phyloP scores from a whole-genome alignment of 1,140 invertebrate species.

The Tribolium madens region DNA sequence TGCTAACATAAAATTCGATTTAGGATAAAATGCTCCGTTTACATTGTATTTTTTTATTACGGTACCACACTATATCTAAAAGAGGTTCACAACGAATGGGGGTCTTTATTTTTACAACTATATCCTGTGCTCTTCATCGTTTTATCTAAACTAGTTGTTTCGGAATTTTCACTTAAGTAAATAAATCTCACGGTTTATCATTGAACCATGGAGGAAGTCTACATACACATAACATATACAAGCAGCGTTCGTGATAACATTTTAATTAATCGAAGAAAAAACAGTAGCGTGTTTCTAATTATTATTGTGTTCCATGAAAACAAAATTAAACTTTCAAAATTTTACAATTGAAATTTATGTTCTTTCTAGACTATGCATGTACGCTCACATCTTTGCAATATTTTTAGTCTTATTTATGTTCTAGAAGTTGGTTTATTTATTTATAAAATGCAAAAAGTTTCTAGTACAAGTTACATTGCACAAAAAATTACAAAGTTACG shows the following conservation, averaged over 20 bases:
- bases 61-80: constrained; percentile 4
- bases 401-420: not conserved
- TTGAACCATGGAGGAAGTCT: too few relatives aligned
- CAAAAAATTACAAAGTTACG: not conserved
- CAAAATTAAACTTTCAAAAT: too few relatives aligned
- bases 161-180: not conserved
- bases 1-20: constrained; percentile 32
- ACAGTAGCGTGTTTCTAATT: not conserved
- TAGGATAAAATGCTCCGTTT: constrained; percentile 12
- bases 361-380: too few relatives aligned
- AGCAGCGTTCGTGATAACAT: not conserved
- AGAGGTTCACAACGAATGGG: not conserved
- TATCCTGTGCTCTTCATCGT: constrained; percentile 9
- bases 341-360: not conserved
- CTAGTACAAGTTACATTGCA: not conserved
- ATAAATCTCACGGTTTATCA: not conserved
- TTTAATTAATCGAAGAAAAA: not conserved
- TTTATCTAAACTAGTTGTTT: constrained; percentile 7
- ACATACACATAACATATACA: not conserved
- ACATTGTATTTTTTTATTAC: constrained; percentile 35
- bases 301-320: too few relatives aligned
- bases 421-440: not conserved
- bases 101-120: constrained; percentile 26
- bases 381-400: not conserved
- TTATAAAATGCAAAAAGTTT: not conserved